Base-by-base conservation (phyloP, 2,888 invertebrate genomes). In the Apodemia duryi region DNA sequence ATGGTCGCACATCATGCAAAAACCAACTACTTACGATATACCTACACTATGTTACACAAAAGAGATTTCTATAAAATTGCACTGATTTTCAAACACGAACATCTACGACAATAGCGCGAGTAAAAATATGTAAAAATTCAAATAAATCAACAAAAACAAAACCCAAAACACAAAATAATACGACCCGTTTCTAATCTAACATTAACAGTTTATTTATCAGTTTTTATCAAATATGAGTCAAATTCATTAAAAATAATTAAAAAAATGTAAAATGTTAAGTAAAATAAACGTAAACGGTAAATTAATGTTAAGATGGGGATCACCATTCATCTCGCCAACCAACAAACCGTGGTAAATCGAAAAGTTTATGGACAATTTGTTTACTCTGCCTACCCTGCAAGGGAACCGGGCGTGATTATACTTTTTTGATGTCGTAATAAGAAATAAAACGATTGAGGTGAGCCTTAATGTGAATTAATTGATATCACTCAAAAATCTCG, bases 31-130 rank as follows among this genome's bases (percentile, higher is more conserved):
- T 77, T 57, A 57, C 83, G 86, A 86, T 84, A 46, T 46, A 88
- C 88, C 89, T 89, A 90, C 86, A 82, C 86, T 91, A 91, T 86
- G 78, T 82, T 88, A 91, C 88, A 91, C 87, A 87, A 88, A 91
- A 90, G 90, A 90, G 88, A 91, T 89, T 88, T 86, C 89, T 91
- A 91, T 88, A 57, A 89, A 91, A 91, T 91, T 91, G 91, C 91
- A 91, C 91, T 89, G 91, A 86, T 91, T 90, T 90, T 84, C 87
- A 84, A 86, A 86, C 91, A 89, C 91, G 86, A 86, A 86, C 83
- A 86, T 88, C 86, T 86, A 87, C 46, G 46, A 46, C 83, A 83
- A 85, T 82, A 84, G 82, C 87, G 88, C 88, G 88, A 83, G 86
- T 90, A 81, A 90, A 88, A 89, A 85, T 86, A 81, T 84, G 81